Evolutionary conservation across 2,113 vertebrate genomes (phyloP).

Genomic region (Chionomys nivalis): DNA sequence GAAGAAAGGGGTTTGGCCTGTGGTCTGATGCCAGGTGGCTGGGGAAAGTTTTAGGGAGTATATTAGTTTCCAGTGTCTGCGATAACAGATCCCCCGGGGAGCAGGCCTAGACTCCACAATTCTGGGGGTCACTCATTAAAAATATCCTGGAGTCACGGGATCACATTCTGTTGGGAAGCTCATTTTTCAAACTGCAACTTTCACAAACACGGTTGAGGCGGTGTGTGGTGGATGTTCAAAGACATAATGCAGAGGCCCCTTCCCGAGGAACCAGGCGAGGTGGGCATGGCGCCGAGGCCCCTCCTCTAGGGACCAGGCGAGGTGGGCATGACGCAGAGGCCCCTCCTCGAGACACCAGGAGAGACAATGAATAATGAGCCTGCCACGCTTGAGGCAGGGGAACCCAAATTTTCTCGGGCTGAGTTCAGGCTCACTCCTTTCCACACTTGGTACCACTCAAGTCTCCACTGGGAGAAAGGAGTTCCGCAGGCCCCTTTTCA

Average conservation of each 20-base stretch:
- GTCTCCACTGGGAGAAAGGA: rapidly evolving
- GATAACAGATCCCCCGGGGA: rapidly evolving
- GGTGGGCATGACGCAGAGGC: rapidly evolving
- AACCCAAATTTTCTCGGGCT: rapidly evolving
- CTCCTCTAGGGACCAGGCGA: rapidly evolving
- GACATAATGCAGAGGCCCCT: rapidly evolving
- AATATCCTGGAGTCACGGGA: rapidly evolving
- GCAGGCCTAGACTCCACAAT: rapidly evolving
- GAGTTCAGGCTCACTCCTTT: rapidly evolving
- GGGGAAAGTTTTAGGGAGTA: rapidly evolving
- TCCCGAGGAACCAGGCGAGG: rapidly evolving
- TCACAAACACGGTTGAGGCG: not conserved
- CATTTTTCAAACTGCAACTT: not conserved
- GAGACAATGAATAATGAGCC: rapidly evolving
- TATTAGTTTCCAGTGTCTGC: rapidly evolving
- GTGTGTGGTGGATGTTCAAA: not conserved
- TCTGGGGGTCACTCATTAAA: no score
- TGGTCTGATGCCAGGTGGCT: rapidly evolving
- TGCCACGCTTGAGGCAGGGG: not conserved
- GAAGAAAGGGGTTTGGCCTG: rapidly evolving
- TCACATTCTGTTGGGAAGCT: not conserved
- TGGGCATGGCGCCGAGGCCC: rapidly evolving
- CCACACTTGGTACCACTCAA: rapidly evolving
- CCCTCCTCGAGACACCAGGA: rapidly evolving
- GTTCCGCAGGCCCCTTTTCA: not conserved